phyloP scores from a whole-genome alignment of 2,113 vertebrate species.

The Paedocypris sp. region DNA sequence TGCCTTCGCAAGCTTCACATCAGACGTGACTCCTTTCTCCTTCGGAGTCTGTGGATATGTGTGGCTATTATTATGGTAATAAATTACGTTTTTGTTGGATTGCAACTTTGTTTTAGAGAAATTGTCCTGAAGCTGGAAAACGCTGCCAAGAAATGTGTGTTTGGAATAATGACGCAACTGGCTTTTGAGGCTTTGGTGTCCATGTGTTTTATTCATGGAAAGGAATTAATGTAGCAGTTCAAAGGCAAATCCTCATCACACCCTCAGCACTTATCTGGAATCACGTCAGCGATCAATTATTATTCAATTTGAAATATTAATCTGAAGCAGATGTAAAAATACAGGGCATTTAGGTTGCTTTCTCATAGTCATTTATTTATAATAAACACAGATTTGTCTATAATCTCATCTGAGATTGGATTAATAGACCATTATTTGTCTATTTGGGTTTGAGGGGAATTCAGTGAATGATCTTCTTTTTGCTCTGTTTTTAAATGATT shows the following conservation, averaged over 20 bases:
- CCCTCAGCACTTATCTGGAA: slow-evolving; percentile 24
- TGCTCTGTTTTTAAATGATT: too few relatives aligned
- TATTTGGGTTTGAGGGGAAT: too few relatives aligned
- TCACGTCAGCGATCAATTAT: slow-evolving; percentile 20
- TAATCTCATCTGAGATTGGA: too few relatives aligned
- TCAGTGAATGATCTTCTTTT: too few relatives aligned
- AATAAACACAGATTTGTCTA: too few relatives aligned
- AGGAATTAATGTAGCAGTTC: slow-evolving; percentile 26
- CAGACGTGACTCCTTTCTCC: slow-evolving; percentile 27
- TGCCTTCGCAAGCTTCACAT: slow-evolving; percentile 20
- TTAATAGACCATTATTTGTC: too few relatives aligned
- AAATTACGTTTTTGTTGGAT: slow-evolving; percentile 36
- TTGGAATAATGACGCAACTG: slow-evolving; percentile 22
- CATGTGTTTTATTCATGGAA: slow-evolving; percentile 41
- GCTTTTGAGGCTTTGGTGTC: slow-evolving; percentile 31
- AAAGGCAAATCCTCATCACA: slow-evolving; percentile 9
- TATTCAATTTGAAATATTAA: background rate
- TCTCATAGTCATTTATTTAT: too few relatives aligned
- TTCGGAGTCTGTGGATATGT: slow-evolving; percentile 42
- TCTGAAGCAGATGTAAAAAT: background rate
- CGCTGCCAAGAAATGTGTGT: background rate
- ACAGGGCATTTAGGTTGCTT: too few relatives aligned
- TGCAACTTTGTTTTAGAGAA: slow-evolving; percentile 8
- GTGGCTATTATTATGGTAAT: slow-evolving; percentile 26
- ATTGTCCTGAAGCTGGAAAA: slow-evolving; percentile 28